A percentile compares a stretch with the other conserved stretches of the same genome.
Conservation (phyloP, 2,113 vertebrate species). For the Lagopus leucura region DNA sequence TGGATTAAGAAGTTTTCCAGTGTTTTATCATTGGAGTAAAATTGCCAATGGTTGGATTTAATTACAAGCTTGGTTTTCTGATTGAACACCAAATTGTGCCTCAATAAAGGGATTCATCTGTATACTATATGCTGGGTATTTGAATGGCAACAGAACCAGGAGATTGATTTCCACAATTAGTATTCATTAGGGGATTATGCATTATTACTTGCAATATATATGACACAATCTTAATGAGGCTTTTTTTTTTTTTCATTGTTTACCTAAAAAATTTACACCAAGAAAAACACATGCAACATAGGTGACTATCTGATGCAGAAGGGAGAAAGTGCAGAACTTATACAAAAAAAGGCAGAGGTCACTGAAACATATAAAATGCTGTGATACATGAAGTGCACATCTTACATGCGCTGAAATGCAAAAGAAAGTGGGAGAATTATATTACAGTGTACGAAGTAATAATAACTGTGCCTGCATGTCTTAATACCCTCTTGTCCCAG, state of each 20-base stretch:
- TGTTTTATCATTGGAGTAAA: background rate
- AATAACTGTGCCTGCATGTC: constrained; percentile 80
- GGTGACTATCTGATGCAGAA: background rate
- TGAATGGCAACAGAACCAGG: constrained; percentile 50
- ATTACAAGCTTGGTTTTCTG: constrained; percentile 16
- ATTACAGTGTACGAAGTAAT: constrained; percentile 79
- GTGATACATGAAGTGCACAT: background rate
- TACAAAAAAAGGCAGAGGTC: constrained; percentile 3
- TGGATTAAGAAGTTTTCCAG: background rate
- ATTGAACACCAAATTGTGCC: constrained; percentile 53
- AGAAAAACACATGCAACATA: background rate
- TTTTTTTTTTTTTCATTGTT: constrained; percentile 66
- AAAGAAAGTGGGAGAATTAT: constrained; percentile 67
- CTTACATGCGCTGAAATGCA: constrained; percentile 51
- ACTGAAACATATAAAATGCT: background rate
- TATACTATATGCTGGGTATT: constrained; percentile 45
- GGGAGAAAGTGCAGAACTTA: background rate
- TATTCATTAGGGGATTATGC: constrained; percentile 73
- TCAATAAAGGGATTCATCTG: constrained; percentile 48
- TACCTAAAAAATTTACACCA: constrained; percentile 28
- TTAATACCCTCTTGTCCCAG: constrained; percentile 86
- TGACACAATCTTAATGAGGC: constrained; percentile 64
- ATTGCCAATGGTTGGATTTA: background rate
- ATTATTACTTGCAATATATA: constrained; percentile 77
- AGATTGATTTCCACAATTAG: constrained; percentile 78